These are phyloP conservation scores for Sclerodermus sp. DNA, from an alignment of 2,888 invertebrate species.

Conservation along the genomic window DNA sequence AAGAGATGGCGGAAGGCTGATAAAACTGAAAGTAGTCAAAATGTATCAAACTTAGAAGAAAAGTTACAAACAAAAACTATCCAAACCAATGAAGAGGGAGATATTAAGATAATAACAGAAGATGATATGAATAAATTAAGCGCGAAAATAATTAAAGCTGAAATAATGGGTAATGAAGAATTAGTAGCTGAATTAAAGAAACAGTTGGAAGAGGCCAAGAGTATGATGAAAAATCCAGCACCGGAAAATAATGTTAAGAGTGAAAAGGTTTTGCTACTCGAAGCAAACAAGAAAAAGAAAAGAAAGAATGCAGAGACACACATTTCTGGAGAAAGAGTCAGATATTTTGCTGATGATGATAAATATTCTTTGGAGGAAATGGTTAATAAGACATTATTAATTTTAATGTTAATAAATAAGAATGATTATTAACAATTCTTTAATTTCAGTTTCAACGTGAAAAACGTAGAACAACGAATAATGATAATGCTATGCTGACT, in stretches of 20 bases:
- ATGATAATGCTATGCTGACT: slow-evolving; percentile 79
- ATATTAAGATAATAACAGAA: slow-evolving; percentile 61
- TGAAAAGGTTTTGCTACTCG: slow-evolving; percentile 60
- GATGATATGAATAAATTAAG: slow-evolving; percentile 88
- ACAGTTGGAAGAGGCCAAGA: slow-evolving; percentile 73
- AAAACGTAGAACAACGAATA: slow-evolving; percentile 77
- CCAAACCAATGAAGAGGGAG: neutral
- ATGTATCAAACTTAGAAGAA: slow-evolving; percentile 10
- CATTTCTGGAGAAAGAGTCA: slow-evolving; percentile 66
- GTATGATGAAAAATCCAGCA: slow-evolving; percentile 31
- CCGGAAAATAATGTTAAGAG: slow-evolving; percentile 9
- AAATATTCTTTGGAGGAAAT: slow-evolving; percentile 82
- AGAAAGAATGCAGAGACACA: slow-evolving; percentile 73
- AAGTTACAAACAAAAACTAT: slow-evolving; percentile 20
- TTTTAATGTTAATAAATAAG: neutral
- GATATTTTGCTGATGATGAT: slow-evolving; percentile 90
- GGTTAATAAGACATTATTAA: slow-evolving; percentile 58
- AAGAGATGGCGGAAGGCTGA: neutral
- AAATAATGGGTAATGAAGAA: slow-evolving; percentile 83
- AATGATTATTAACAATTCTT: slow-evolving; percentile 4
- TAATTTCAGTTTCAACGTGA: slow-evolving; percentile 72
- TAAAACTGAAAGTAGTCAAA: slow-evolving; percentile 11
- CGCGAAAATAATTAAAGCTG: slow-evolving; percentile 90
- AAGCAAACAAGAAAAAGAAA: slow-evolving; percentile 42
- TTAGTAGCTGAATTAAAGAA: slow-evolving; percentile 71